A percentile compares a stretch with the other conserved stretches of the same genome.
Conservation (phyloP, 2,888 invertebrate genomes). For the Acholoe squamosa region DNA sequence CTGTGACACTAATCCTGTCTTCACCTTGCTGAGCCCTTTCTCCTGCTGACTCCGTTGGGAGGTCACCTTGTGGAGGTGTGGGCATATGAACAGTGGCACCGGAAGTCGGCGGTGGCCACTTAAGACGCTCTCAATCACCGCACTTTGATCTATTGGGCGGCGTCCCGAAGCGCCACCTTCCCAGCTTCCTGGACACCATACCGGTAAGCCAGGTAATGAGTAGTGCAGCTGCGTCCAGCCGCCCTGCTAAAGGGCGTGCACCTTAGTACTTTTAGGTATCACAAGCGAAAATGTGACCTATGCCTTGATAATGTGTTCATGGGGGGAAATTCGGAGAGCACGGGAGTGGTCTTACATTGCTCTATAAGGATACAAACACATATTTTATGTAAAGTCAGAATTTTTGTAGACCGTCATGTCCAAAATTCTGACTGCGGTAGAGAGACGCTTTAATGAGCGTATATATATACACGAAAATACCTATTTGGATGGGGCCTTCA, state of each 20-base stretch:
- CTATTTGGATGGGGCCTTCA: too few species aligned
- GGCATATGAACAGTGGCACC: background rate
- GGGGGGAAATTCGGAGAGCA: too few species aligned
- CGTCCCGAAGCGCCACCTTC: background rate
- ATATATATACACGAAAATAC: too few species aligned
- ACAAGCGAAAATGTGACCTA: too few species aligned
- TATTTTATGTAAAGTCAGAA: too few species aligned
- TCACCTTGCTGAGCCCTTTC: background rate
- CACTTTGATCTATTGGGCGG: slow-evolving; percentile 28
- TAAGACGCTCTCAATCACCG: background rate
- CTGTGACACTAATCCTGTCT: too few species aligned
- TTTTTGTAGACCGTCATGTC: too few species aligned
- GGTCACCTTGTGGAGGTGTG: background rate
- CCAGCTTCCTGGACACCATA: background rate
- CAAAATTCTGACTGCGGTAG: too few species aligned
- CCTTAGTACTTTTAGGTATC: background rate
- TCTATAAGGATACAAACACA: too few species aligned
- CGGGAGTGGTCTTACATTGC: too few species aligned
- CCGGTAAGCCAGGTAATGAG: slow-evolving; percentile 2
- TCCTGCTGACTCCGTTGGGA: background rate
- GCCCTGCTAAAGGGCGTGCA: background rate
- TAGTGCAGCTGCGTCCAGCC: background rate
- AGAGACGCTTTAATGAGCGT: too few species aligned
- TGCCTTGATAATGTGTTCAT: too few species aligned
- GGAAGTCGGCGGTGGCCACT: background rate